Evolutionary conservation across 30 jellyfish, hydroid and myxozoan species (phyloP), one percentile per base, ranked within the genome.

Genomic region (Cassiopea xamachana): DNA sequence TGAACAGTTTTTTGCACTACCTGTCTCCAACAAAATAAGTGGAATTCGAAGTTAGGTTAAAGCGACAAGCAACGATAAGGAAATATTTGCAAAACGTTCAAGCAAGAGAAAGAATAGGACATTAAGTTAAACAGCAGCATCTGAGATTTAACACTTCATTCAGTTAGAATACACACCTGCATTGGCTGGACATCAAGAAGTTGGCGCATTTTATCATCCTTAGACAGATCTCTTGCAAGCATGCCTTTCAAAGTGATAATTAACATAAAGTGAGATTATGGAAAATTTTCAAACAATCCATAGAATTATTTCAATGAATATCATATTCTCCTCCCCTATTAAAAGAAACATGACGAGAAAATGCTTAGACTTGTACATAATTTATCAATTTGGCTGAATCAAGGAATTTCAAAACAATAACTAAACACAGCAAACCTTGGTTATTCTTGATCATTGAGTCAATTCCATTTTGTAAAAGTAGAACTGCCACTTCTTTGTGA

Each of bases 161-260:
- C 64, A 55, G 64, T 55, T 64, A 12, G 60, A 48, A 3, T 9
- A 9, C 83, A 58, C 59, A 91, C 97, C 94, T 96, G 99, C 91
- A 96, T 73, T n/a, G 99, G 99, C 80, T 96, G 99, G 47, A 96
- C 97, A 85, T 96, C 99, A 59, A 96, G 75, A 7, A 96, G 82
- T 73, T 75, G 97, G 44, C 93, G 82, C 99, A 96, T 96, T 58
- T 92, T 96, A 16, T 98, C 77, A 51, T 96, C 98, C 17, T 97
- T 81, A 7, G 99, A 90, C 5, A 96, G 90, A 15, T 96, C 98
- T 18, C 91, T 71, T 45, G 99, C 97, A n/a, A 92, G 69, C 48
- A 96, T 73, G n/a, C 98, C 99, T 96, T 69, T 46, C 75, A 55
- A 51, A 64, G 49, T 8, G 15, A 17, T 6, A 55, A 55, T 55